Evolutionary conservation across 2,888 invertebrate genomes (phyloP), one percentile per base, ranked within the genome.

Genomic region (Tetramorium bicarinatum): DNA sequence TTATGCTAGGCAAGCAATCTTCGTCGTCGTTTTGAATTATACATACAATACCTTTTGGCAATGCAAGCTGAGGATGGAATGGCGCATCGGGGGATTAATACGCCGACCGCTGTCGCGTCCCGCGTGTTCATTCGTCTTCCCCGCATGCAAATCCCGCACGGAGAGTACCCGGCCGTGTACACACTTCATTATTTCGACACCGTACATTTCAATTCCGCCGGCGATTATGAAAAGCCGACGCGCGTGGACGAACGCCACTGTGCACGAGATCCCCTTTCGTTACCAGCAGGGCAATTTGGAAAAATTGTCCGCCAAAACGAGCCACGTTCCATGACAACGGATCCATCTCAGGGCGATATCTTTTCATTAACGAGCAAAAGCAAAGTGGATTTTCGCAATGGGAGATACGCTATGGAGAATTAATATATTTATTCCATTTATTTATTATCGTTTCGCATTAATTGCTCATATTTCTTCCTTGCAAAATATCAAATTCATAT

Each of bases 171-270:
- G 82, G 44, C 62, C 84, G 67, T 84, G 79, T 83, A 79, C 72
- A 41, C 69, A 72, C 83, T 85, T 83, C 67, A 74, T 85, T 79
- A 84, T 85, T 84, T 79, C 44, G 67, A 74, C 64, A 74, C 21
- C 44, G 49, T 74, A 69, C 64, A 84, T 84, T 85, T 79, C 85
- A 84, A 74, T 84, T 54, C 44, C 67, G 52, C 38, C 4, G 61
- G 13, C 79, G 69, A 85, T 85, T 84, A 84, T 80, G 72, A 80
- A 74, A 74, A 79, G 69, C 80, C 47, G 2, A 18, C 49, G n/a
- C 21, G 72, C 69, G 74, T 67, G n/a, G n/a, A 67, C 44, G 52
- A 56, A 62, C 79, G 38, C 34, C 56, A 56, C n/a, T 41, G 29
- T 52, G 47, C 44, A 41, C 52, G 34, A 54, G 38, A 64, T 59